Evolutionary conservation across 2,888 invertebrate genomes (phyloP).

Genomic region (Drosophila bunnanda): DNA sequence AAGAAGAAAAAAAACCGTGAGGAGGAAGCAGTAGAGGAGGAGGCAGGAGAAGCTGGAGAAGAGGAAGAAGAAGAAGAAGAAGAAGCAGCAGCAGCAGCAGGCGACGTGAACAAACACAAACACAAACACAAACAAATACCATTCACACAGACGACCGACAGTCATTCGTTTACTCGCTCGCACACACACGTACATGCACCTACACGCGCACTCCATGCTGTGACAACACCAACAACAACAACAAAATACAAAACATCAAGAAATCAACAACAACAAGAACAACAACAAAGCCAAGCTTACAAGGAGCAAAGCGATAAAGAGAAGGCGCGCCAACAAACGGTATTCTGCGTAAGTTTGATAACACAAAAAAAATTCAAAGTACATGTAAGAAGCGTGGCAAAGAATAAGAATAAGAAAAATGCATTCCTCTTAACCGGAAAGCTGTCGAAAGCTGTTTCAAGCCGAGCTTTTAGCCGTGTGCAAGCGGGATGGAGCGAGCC

Average conservation of each 20-base stretch:
- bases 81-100: conserved; percentile 15
- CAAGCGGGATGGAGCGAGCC: neutral
- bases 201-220: conserved; percentile 7
- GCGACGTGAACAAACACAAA: conserved; percentile 36
- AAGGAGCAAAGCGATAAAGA: conserved; percentile 5
- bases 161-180: conserved; percentile 1
- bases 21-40: conserved; percentile 1
- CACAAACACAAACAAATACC: conserved; percentile 36
- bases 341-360: conserved; percentile 8
- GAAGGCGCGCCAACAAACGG: conserved; percentile 4
- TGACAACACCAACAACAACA: conserved; percentile 6
- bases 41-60: conserved; percentile 20
- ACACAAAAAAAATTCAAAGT: neutral
- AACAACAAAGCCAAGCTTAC: conserved; percentile 11
- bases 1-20: too few species aligned
- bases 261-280: conserved; percentile 13
- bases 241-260: conserved; percentile 1
- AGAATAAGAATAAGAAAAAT: conserved; percentile 4
- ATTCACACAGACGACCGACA: conserved; percentile 7
- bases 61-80: conserved; percentile 7
- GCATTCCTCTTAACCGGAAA: neutral
- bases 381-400: neutral
- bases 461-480: conserved; percentile 1
- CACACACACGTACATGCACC: neutral
- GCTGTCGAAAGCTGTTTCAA: conserved; percentile 6